phyloP scores from a whole-genome alignment of 1,140 invertebrate genomes.

The Drosophila tropicalis region DNA sequence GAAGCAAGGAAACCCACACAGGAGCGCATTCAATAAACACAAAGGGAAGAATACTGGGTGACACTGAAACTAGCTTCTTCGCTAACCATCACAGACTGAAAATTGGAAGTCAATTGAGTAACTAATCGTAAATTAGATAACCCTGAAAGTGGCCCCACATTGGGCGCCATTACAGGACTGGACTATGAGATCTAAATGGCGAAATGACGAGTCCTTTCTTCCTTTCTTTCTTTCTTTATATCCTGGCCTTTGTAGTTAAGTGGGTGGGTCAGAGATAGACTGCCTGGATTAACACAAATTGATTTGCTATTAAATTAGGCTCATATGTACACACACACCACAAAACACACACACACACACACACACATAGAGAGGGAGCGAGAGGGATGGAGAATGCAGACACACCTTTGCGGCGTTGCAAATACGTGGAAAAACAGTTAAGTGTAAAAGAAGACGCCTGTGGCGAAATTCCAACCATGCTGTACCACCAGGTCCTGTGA shows the following conservation, averaged over 20 bases:
- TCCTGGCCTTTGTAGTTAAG: slow-evolving; percentile 48
- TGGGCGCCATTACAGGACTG: neutral
- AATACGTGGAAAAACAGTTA: slow-evolving; percentile 77
- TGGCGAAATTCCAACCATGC: slow-evolving; percentile 53
- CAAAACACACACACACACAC: slow-evolving; percentile 21
- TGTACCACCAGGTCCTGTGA: slow-evolving; percentile 26
- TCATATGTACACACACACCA: slow-evolving; percentile 29
- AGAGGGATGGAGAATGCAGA: neutral
- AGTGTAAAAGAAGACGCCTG: slow-evolving; percentile 80
- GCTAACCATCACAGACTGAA: no score
- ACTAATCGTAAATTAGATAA: no score
- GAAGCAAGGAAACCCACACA: neutral
- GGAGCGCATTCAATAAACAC: neutral
- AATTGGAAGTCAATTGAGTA: no score
- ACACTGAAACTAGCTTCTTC: no score
- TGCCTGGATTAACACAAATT: slow-evolving; percentile 77
- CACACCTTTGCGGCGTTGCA: slow-evolving; percentile 28
- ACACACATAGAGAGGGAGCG: neutral
- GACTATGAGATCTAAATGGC: no score
- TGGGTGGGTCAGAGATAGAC: slow-evolving; percentile 64
- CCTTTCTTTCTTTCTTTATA: slow-evolving; percentile 5
- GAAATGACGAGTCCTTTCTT: neutral
- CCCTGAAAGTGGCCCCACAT: neutral
- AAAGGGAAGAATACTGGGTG: no score
- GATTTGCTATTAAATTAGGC: slow-evolving; percentile 81